Percentiles rank a stretch among this genome's conserved stretches.
phyloP scores from a whole-genome alignment of 2,888 invertebrate genomes.

The Nomada hirtipes region DNA sequence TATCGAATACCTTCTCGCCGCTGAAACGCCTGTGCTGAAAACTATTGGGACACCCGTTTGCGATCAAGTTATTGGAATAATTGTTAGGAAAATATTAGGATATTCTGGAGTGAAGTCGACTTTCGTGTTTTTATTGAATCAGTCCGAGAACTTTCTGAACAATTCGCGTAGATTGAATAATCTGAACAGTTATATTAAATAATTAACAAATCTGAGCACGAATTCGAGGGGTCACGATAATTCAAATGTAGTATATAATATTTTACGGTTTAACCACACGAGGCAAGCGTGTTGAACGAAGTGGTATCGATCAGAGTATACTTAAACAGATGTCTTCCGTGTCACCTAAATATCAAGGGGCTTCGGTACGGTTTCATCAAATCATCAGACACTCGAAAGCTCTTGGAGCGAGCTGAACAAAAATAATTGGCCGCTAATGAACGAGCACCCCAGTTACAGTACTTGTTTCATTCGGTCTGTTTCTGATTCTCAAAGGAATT shows the following conservation, averaged over 20 bases:
- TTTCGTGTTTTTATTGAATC: no score
- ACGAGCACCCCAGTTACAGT: slow-evolving; percentile 47
- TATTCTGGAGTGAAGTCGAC: no score
- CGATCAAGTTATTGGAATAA: no score
- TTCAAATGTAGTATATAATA: background rate
- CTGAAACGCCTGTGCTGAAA: no score
- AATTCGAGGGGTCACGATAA: background rate
- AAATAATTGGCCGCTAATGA: slow-evolving; percentile 82
- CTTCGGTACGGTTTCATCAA: slow-evolving; percentile 27
- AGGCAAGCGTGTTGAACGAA: background rate
- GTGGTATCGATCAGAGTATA: slow-evolving; percentile 30
- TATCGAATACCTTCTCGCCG: no score
- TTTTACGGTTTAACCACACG: background rate
- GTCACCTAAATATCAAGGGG: slow-evolving; percentile 42
- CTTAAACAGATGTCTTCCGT: slow-evolving; percentile 29
- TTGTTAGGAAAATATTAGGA: no score
- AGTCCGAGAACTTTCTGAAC: no score
- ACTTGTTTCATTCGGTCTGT: slow-evolving; percentile 49
- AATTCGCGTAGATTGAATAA: no score
- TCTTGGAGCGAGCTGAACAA: slow-evolving; percentile 72
- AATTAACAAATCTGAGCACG: background rate
- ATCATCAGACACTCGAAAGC: slow-evolving; percentile 34
- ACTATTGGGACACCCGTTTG: no score
- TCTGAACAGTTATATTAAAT: no score
- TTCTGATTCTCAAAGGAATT: slow-evolving; percentile 48